Base-by-base conservation (phyloP, 1,140 invertebrate species). In the Drosophila kanapiae region DNA sequence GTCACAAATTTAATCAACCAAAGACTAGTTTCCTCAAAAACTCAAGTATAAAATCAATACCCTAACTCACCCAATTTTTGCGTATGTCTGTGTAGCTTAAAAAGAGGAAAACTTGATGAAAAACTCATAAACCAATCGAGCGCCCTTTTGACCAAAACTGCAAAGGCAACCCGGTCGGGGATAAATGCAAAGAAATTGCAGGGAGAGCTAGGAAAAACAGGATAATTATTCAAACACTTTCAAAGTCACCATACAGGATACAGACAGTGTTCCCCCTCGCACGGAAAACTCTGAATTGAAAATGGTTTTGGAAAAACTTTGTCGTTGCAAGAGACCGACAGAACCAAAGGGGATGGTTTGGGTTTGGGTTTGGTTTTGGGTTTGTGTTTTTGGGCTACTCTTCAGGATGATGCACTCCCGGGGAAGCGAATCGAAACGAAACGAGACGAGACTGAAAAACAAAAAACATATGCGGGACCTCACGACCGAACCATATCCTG, bases 201-300 rank as follows among this genome's bases (percentile, higher is more conserved):
- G 49, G 42, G 38, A 48, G 49, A 59, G 31, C 40, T 27, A 49
- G 31, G 51, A 57, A 84, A 87, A 81, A 85, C 78, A 65, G 78
- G 62, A 91, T 91, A 90, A 90, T 90, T 90, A 82, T 90, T 88
- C 85, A 88, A 88, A 88, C 86, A 85, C 78, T 90, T 91, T 85
- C 78, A 76, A 82, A 90, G 78, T 90, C 85, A 90, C 54, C 54
- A 77, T 48, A 82, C 59, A 79, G 35, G 60, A 54, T 23, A 56
- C 45, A 51, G 38, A 42, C 37, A 78, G 54, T 65, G 65, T 59
- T 60, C 49, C 53, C 53, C 38, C 64, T 38, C 37, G 31, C 31
- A 48, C 51, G 68, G 49, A 56, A 75, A 74, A 82, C 42, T 48
- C 29, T 53, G 69, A 48, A 71, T 59, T 71, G 53, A 72, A 72